A percentile compares a stretch with the other conserved stretches of the same genome.
Evolutionary conservation across 2,888 invertebrate genomes (phyloP).

Genomic region (Agrotis exclamationis): DNA sequence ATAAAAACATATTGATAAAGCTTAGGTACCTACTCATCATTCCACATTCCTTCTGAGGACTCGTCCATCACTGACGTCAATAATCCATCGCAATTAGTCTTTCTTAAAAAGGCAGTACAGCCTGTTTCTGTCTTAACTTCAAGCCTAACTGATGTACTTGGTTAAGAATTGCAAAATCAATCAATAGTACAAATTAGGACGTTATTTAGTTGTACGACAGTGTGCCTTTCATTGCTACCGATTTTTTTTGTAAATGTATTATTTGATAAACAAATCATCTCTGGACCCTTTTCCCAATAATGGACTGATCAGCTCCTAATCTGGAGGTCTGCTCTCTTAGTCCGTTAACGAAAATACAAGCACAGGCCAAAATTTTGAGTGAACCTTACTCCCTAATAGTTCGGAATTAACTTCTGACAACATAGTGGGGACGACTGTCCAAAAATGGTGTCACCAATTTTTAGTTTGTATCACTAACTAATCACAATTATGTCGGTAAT

Average conservation of each 20-base stretch:
- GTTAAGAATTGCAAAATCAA: neutral
- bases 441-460: no score
- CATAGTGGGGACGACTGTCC: no score
- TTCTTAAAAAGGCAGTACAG: slow-evolving; percentile 22
- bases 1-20: neutral
- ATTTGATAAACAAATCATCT: neutral
- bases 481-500: no score
- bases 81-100: slow-evolving; percentile 24
- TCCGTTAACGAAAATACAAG: no score
- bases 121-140: slow-evolving; percentile 24
- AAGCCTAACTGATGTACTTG: neutral
- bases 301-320: no score
- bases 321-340: no score
- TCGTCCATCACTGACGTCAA: slow-evolving; percentile 7
- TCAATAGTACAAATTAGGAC: neutral
- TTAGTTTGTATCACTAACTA: no score
- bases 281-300: no score
- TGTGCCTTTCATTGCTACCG: neutral
- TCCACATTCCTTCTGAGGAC: slow-evolving; percentile 30
- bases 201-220: neutral
- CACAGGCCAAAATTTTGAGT: no score
- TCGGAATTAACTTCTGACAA: no score
- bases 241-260: neutral
- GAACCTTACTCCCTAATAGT: no score
- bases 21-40: neutral